A percentile compares a stretch with the other conserved stretches of the same genome.
Evolutionary conservation across 2,888 invertebrate genomes (phyloP).

Genomic region (Coremacera marginata): DNA sequence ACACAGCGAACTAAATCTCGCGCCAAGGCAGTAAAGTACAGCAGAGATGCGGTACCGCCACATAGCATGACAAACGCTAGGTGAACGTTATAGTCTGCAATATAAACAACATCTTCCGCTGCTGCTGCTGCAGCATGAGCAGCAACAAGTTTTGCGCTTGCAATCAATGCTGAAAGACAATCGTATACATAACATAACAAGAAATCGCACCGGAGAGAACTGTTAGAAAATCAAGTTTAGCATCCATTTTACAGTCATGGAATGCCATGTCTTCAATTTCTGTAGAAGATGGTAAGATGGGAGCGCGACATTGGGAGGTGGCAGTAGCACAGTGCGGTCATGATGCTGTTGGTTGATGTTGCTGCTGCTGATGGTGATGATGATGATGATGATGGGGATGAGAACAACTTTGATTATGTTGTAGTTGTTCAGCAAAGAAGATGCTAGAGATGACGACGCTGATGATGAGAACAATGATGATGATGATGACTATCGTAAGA

Average conservation of each 20-base stretch:
- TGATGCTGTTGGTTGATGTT: neutral
- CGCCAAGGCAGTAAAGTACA: constrained; percentile 5
- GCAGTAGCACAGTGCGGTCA: neutral
- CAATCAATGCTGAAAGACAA: neutral
- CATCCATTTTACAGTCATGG: constrained; percentile 45
- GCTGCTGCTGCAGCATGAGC: neutral
- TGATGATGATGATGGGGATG: neutral
- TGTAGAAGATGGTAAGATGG: neutral
- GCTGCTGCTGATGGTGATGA: neutral
- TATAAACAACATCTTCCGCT: neutral
- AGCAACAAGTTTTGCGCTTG: neutral
- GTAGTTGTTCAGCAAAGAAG: neutral
- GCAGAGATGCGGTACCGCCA: neutral
- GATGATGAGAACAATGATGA: constrained; percentile 1
- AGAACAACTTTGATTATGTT: constrained; percentile 9
- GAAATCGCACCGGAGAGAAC: constrained; percentile 43
- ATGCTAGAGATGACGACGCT: neutral
- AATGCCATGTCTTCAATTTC: constrained; percentile 23
- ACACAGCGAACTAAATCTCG: constrained; percentile 32
- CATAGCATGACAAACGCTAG: no score
- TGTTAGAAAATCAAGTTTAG: constrained; percentile 52
- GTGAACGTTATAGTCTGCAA: no score
- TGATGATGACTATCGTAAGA: neutral
- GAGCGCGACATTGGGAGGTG: neutral
- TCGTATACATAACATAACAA: constrained; percentile 4